These are phyloP conservation scores for Pyrrhosoma nymphula DNA, from an alignment of 2,888 invertebrate species.

Conservation along the genomic window DNA sequence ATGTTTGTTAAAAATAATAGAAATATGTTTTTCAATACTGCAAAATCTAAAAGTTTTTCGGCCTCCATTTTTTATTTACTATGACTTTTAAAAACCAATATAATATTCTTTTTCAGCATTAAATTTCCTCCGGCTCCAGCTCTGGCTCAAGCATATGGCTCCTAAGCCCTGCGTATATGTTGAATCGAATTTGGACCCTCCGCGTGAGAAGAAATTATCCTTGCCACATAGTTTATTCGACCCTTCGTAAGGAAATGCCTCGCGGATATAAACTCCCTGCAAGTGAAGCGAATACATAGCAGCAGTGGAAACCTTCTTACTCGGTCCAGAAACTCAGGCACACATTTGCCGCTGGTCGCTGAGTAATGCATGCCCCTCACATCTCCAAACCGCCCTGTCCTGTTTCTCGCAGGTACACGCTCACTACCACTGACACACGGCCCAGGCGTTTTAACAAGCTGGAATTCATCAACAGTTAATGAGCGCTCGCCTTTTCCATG, in stretches of 20 bases:
- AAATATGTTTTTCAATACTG: too few species aligned
- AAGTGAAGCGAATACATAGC: neutral
- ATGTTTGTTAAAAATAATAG: too few species aligned
- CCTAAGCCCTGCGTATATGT: too few species aligned
- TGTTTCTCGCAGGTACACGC: too few species aligned
- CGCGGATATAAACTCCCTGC: too few species aligned
- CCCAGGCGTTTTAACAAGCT: neutral
- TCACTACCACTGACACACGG: neutral
- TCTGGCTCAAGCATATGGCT: too few species aligned
- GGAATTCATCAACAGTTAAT: constrained; percentile 36
- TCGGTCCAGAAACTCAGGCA: neutral
- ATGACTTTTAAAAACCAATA: too few species aligned
- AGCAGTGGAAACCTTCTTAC: neutral
- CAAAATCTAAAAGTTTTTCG: too few species aligned
- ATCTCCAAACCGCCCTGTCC: neutral
- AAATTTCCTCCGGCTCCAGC: too few species aligned
- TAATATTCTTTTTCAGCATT: too few species aligned
- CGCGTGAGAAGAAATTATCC: neutral
- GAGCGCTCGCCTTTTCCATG: neutral
- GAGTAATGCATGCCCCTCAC: constrained; percentile 7
- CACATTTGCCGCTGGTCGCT: neutral
- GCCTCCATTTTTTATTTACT: too few species aligned
- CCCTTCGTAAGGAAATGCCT: neutral
- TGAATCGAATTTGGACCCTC: too few species aligned
- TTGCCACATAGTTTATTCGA: neutral